Evolutionary conservation across 2,113 vertebrate genomes (phyloP).

Genomic region (Callopanchax toddi): DNA sequence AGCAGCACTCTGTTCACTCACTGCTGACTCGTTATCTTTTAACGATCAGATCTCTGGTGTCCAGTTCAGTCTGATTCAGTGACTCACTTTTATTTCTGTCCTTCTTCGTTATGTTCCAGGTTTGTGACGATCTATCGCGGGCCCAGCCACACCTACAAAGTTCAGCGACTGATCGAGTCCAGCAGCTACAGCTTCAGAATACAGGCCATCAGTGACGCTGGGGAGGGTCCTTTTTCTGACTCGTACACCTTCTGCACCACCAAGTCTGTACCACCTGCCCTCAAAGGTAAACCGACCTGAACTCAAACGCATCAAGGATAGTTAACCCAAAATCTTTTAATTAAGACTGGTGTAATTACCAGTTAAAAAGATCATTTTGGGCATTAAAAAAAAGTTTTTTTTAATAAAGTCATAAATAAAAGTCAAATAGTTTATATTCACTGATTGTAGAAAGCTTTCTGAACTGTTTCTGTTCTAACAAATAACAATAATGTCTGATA

Average conservation of each 20-base stretch:
- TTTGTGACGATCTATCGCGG: conserved; percentile 95
- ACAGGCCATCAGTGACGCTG: conserved; percentile 91
- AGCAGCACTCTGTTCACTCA: not conserved
- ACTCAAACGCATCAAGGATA: too few species aligned
- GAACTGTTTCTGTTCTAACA: too few species aligned
- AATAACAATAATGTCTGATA: too few species aligned
- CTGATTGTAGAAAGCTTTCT: too few species aligned
- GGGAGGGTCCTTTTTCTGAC: conserved; percentile 94
- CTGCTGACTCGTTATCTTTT: not conserved
- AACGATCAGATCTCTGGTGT: not conserved
- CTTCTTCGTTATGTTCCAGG: conserved; percentile 69
- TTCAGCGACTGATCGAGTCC: conserved; percentile 92
- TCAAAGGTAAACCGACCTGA: conserved; percentile 85
- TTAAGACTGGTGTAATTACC: too few species aligned
- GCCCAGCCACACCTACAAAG: conserved; percentile 97
- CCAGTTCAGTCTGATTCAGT: not conserved
- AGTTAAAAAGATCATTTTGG: too few species aligned
- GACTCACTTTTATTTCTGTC: conserved; percentile 1
- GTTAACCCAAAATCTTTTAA: too few species aligned
- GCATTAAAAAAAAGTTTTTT: too few species aligned
- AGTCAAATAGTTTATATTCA: too few species aligned
- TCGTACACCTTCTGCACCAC: conserved; percentile 91
- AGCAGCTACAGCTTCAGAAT: conserved; percentile 95
- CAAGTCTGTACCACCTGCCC: conserved; percentile 91
- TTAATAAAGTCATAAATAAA: too few species aligned